These are phyloP conservation scores for Speoplatyrhinus poulsoni DNA, from an alignment of 2,113 vertebrate species.

Conservation along the genomic window DNA sequence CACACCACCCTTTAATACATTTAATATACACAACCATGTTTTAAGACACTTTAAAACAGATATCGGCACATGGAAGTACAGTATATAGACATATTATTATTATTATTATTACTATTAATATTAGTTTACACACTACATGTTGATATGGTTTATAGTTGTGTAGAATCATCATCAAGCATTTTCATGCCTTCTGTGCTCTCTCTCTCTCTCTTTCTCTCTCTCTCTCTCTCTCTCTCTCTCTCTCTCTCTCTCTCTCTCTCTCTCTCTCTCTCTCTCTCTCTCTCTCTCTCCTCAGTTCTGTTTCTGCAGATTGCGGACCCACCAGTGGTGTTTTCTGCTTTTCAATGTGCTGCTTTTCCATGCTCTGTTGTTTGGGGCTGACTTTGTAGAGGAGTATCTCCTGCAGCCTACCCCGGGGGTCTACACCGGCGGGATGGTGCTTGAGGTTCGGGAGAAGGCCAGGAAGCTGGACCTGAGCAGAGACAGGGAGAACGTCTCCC, in stretches of 20 bases:
- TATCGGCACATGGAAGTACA: too few relatives aligned
- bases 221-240: background rate
- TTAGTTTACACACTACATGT: background rate
- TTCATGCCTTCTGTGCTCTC: background rate
- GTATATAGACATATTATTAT: background rate
- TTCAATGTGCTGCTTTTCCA: constrained; percentile 89
- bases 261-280: background rate
- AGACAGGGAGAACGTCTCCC: constrained; percentile 77
- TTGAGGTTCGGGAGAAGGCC: constrained; percentile 82
- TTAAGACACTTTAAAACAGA: too few relatives aligned
- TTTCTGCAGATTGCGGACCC: constrained; percentile 84
- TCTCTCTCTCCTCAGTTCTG: constrained; percentile 63
- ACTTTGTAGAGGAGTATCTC: constrained; percentile 90
- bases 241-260: background rate
- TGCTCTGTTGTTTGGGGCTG: constrained; percentile 86
- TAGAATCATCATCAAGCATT: background rate
- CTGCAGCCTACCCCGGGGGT: constrained; percentile 78
- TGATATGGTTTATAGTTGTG: background rate
- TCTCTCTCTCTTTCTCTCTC: background rate
- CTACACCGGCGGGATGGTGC: constrained; percentile 76
- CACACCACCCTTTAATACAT: too few relatives aligned
- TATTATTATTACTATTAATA: too few relatives aligned
- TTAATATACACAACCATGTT: too few relatives aligned
- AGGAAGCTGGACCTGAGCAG: constrained; percentile 78
- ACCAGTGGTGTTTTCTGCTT: constrained; percentile 92